Evolutionary conservation across 2,113 vertebrate species (phyloP).

Genomic region (Hippocampus guttulatus): DNA sequence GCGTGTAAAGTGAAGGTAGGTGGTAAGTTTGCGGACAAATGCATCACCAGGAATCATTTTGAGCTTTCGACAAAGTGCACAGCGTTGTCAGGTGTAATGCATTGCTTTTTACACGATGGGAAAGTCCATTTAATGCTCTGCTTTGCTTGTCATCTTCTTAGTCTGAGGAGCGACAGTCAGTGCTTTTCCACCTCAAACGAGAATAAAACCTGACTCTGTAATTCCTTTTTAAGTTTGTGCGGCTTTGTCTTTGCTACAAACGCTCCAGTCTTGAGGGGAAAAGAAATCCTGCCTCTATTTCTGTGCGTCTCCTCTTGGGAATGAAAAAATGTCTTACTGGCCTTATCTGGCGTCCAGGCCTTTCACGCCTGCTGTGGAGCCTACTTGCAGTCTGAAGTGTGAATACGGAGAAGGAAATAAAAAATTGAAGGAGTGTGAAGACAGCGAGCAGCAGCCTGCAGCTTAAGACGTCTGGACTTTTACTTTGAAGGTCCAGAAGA

Average conservation of each 20-base stretch:
- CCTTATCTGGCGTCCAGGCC: slow-evolving; percentile 1
- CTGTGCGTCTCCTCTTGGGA: neutral
- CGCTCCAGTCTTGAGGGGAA: neutral
- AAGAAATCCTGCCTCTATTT: neutral
- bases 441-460: neutral
- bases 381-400: slow-evolving; percentile 2
- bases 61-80: neutral
- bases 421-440: slow-evolving; percentile 1
- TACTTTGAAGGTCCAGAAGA: neutral
- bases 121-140: neutral
- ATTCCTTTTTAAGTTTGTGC: neutral
- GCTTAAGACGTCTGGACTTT: neutral
- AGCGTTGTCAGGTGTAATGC: neutral
- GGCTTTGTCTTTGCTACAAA: slow-evolving; percentile 4
- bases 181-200: neutral
- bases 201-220: neutral
- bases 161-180: neutral
- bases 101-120: neutral
- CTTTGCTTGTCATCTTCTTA: neutral
- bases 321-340: slow-evolving; percentile 1
- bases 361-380: slow-evolving; percentile 4
- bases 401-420: neutral
- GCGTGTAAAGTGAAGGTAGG: too few species aligned
- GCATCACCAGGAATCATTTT: neutral
- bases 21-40: too few species aligned